These are phyloP conservation scores for Sympetrum striolatum DNA, from an alignment of 2,888 invertebrate species.

Conservation along the genomic window DNA sequence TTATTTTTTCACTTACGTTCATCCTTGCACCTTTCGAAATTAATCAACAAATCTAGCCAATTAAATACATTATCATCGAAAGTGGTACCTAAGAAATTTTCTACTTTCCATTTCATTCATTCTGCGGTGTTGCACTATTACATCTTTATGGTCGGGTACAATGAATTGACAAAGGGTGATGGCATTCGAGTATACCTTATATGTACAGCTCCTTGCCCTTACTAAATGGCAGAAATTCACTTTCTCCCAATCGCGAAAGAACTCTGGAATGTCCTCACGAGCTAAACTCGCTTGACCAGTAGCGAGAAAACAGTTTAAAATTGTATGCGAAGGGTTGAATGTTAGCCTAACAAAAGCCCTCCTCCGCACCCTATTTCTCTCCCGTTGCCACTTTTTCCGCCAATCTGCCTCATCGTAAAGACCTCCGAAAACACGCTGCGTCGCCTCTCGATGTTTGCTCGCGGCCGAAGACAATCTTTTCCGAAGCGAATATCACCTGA, in stretches of 20 bases:
- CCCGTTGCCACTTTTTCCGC: background rate
- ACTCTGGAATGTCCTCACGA: background rate
- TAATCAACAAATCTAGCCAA: too few species aligned
- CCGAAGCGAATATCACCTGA: background rate
- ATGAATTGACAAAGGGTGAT: too few species aligned
- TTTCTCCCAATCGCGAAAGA: background rate
- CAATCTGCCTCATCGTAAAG: background rate
- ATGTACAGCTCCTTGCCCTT: too few species aligned
- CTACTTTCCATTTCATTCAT: too few species aligned
- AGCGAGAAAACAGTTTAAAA: background rate
- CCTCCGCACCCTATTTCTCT: background rate
- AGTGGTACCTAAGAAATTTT: too few species aligned
- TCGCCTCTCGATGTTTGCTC: background rate
- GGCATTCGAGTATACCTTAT: too few species aligned
- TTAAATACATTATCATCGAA: too few species aligned
- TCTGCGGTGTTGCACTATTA: too few species aligned
- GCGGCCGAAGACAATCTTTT: background rate
- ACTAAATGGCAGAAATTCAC: too few species aligned
- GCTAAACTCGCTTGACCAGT: background rate
- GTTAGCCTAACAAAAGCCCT: background rate
- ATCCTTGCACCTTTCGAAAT: too few species aligned
- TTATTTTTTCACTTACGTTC: too few species aligned
- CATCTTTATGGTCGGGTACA: too few species aligned
- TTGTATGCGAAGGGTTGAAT: background rate
- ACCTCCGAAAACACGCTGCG: background rate